Base-by-base conservation (phyloP, 2,888 invertebrate species). In the Apamea epomidion region DNA sequence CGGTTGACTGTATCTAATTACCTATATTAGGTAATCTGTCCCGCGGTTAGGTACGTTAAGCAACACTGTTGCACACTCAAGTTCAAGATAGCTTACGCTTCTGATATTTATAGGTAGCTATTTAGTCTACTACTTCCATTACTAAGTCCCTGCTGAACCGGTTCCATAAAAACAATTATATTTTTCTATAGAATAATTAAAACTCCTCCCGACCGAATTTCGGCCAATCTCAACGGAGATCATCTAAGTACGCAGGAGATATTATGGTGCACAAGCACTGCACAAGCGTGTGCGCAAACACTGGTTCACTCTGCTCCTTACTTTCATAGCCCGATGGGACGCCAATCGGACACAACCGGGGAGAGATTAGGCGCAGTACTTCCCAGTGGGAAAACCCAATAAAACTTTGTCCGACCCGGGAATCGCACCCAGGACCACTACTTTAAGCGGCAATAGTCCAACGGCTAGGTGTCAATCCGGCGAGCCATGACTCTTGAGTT, bases 11-110 rank as follows among this genome's bases (percentile, higher is more conserved):
- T 70, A 32, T 21, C 14, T 51, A 70, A 70, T 51, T 70, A 70
- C 48, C 48, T 45, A 8, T 29, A 45, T 5, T 18, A 69, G 2
- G 10, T 69, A 60, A 76, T 60, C 32, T 60, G 21, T 32, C 48
- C 37, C 60, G 60, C n/a, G 74, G 45, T 76, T 76, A n/a, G n/a
- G n/a, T n/a, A 42, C n/a, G 10, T 45, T 45, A 68, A 2, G 42
- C 42, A 45, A 68, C n/a, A n/a, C n/a, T 45, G 42, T 69, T 69
- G 68, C 68, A 45, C n/a, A 45, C 14, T 68, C 68, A 68, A 69
- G 69, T 69, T 69, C 45, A 45, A 69, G 45, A n/a, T 69, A 45
- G 10, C n/a, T 37, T 37, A 25, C 12, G 37, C 21, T 64, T 65
- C 5, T 21, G 12, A 29, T 29, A 4, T 32, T 18, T 29, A 29